Conservation (phyloP, 2,888 invertebrate genomes). For the Clepsis dumicolana region DNA sequence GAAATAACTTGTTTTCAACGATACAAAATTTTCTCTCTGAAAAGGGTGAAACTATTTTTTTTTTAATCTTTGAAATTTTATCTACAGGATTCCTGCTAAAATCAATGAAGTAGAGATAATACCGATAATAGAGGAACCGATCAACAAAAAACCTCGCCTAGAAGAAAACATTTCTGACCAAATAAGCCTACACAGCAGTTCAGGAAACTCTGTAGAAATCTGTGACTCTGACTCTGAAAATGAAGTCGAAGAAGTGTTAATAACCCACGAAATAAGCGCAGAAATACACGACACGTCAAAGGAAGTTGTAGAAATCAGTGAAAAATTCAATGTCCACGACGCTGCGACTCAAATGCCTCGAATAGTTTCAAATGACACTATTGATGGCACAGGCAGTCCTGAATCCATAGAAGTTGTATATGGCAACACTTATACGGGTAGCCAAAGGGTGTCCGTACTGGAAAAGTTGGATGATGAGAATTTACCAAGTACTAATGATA, state of each 20-base stretch:
- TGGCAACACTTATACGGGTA: conserved; percentile 61
- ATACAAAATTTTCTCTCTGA: too few relatives aligned
- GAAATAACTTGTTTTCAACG: too few relatives aligned
- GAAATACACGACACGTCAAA: conserved; percentile 18
- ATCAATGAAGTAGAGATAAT: conserved; percentile 54
- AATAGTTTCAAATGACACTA: conserved; percentile 57
- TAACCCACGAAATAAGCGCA: conserved; percentile 25
- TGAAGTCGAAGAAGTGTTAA: conserved; percentile 42
- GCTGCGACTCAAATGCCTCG: conserved; percentile 65
- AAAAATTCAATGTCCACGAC: conserved; percentile 56
- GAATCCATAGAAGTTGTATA: conserved; percentile 69
- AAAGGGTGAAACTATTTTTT: too few relatives aligned
- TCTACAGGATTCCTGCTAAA: conserved; percentile 59
- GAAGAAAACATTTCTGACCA: conserved; percentile 58
- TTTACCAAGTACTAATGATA: conserved; percentile 73
- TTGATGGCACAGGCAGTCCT: conserved; percentile 60
- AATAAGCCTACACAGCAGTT: conserved; percentile 74
- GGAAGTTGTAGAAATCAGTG: conserved; percentile 24
- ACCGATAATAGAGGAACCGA: conserved; percentile 66
- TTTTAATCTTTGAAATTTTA: too few relatives aligned
- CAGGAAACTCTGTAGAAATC: conserved; percentile 62
- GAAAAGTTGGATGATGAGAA: conserved; percentile 73
- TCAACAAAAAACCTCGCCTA: conserved; percentile 61
- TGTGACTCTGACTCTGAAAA: conserved; percentile 60
- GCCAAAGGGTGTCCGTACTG: conserved; percentile 58